Base-by-base conservation (phyloP, 2,888 invertebrate species). In the Argyra leucocephala region DNA sequence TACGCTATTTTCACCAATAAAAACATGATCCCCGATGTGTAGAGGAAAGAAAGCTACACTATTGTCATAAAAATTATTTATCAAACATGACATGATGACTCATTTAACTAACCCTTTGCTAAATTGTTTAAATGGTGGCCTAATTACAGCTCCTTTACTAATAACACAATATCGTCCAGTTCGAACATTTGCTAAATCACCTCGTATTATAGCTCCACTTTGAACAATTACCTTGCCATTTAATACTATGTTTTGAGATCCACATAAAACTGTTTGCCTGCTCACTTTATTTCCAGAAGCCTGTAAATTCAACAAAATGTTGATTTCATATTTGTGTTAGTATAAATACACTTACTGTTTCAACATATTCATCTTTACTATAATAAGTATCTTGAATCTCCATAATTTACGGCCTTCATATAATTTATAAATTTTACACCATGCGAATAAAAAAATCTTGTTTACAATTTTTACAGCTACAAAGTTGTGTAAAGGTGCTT, bases 221-320 rank as follows among this genome's bases (percentile, higher is more conserved):
- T 97, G 96, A 1, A 99, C 92, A 68, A 98, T 96, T 3, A 96
- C 96, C 85, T 97, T 98, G 22, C 99, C 99, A 82, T 94, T 95
- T 48, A 99, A 82, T 57, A 99, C 93, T 71, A 99, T 99, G 78
- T 99, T 98, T 79, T 99, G 98, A 61, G 97, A 97, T 12, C 99
- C 99, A 82, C 96, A 97, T n/a, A 99, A 82, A 1, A 96, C 91
- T 9, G 97, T 96, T 78, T 94, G 92, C 65, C 96, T 84, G 78
- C 96, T 94, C 0, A 99, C 96, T 86, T 97, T 98, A 76, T 99
- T 99, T 9, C 98, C 98, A 9, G 97, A 96, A 21, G 96, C 95
- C 96, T 96, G 76, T 64, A 82, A 82, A 70, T 68, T 70, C 72
- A 67, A 63, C n/a, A n/a, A n/a, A n/a, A n/a, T n/a, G n/a, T n/a